Evolutionary conservation across 2,113 vertebrate species (phyloP), one percentile per base, ranked within the genome.

Genomic region (Leptodactylus fuscus): DNA sequence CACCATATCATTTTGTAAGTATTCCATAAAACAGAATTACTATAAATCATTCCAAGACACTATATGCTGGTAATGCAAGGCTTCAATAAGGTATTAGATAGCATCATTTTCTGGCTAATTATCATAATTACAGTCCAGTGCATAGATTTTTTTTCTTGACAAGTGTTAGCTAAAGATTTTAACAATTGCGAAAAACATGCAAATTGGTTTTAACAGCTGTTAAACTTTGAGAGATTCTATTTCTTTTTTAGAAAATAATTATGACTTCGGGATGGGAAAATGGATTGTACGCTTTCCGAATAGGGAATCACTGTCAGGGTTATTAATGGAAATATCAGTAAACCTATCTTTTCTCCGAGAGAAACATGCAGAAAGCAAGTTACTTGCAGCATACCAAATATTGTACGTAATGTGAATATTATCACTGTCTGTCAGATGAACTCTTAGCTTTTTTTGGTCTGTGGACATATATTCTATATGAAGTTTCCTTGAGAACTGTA

Each of bases 161-260:
- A 84, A 85, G 76, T 71, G 65, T 70, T 70, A 85, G 83, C 46
- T 58, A 85, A 85, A 85, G 83, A 85, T 85, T 85, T 80, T 85
- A 80, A 85, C 83, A 85, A 85, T 85, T 80, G 60, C 76, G 22
- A 80, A 76, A 85, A 73, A 85, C 83, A 85, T 85, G 83, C 83
- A 85, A 85, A 85, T 85, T 80, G 83, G 83, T 85, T 85, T 85
- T 85, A 85, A 85, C 83, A 85, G 83, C 83, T 85, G 83, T 85
- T 85, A 85, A 85, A 85, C 83, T 85, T 85, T 85, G 83, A 85
- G 83, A 70, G 83, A 85, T 85, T 67, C 62, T 65, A 80, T 85
- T 85, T 85, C 65, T 85, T 85, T 85, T 85, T 85, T 80, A 80
- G 83, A 85, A 85, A 85, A 85, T 85, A 85, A 85, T 85, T 85